Evolutionary conservation across 2,888 invertebrate genomes (phyloP), one percentile per base, ranked within the genome.

Genomic region (Mantis religiosa): DNA sequence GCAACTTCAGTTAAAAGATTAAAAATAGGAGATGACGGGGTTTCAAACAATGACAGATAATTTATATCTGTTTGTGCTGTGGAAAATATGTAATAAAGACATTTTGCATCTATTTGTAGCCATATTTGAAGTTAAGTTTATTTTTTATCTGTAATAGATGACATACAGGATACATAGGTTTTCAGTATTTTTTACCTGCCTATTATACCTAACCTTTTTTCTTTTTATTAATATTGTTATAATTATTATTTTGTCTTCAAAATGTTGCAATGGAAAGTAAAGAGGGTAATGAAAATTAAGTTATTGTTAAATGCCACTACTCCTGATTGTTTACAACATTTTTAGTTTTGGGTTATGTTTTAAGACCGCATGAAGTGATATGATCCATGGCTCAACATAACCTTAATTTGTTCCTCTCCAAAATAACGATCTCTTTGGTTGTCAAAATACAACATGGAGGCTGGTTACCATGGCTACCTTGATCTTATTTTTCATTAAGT

Each of bases 1-100:
- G 30, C 84, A 27, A 85, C 85, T 81, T 85, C 88, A 85, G 14
- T 81, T 25, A 88, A 88, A 34, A 88, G 81, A 71, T 71, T 88
- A 27, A 20, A 81, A 84, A 88, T 82, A 34, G 87, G 82, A 81
- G 20, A 71, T 71, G 54, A 71, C 25, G 6, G 1, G 20, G 54
- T 25, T 20, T 25, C 54, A 71, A 71, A 25, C 20, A 87, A 20
- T 34, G 82, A 87, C 82, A 87, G 87, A 87, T 87, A 87, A 87
- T 87, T 87, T 14, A 2, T 71, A 71, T 85, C 34, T 84, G 81
- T 87, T 87, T 82, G 25, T 34, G 12, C 34, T 87, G 81, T 87
- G 87, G 82, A 87, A 54, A 47, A 27, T 34, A 34, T 87, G 25
- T 20, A 71, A 71, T 71, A 71, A 71, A 71, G 54, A 71, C 15